Conservation (phyloP, 2,888 invertebrate species). For the Helleia helle region DNA sequence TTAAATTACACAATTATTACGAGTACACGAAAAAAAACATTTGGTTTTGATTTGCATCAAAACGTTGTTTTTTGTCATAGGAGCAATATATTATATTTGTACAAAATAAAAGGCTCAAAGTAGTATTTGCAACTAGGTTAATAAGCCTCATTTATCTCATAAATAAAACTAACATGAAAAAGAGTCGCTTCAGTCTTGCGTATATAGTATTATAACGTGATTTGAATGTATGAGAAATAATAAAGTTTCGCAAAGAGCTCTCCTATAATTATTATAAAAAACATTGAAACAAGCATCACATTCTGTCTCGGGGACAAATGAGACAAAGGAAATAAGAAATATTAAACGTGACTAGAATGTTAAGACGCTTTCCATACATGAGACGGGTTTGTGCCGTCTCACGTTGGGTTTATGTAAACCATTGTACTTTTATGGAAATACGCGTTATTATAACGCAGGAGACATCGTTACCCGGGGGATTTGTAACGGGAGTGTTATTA, state of each 20-base stretch:
- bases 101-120: no score
- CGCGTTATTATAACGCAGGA: slow-evolving; percentile 35
- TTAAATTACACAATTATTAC: no score
- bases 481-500: slow-evolving; percentile 29
- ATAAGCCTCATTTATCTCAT: no score
- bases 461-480: slow-evolving; percentile 30
- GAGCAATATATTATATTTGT: no score
- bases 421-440: slow-evolving; percentile 47
- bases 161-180: no score
- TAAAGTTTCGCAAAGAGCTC: slow-evolving; percentile 14
- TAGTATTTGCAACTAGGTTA: no score
- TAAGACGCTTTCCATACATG: slow-evolving; percentile 52
- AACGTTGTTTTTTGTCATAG: no score
- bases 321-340: slow-evolving; percentile 70
- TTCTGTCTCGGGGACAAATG: slow-evolving; percentile 62
- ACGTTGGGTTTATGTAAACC: slow-evolving; percentile 45
- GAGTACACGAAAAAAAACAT: no score
- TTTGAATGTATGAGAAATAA: slow-evolving; percentile 16
- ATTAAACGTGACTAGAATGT: slow-evolving; percentile 67
- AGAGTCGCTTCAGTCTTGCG: no score
- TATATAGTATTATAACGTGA: no score
- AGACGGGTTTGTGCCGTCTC: slow-evolving; percentile 38
- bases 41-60: no score
- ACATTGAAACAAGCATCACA: slow-evolving; percentile 49
- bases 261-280: slow-evolving; percentile 34